Conservation (phyloP, 2,888 invertebrate genomes). For the Folsomia candida region DNA sequence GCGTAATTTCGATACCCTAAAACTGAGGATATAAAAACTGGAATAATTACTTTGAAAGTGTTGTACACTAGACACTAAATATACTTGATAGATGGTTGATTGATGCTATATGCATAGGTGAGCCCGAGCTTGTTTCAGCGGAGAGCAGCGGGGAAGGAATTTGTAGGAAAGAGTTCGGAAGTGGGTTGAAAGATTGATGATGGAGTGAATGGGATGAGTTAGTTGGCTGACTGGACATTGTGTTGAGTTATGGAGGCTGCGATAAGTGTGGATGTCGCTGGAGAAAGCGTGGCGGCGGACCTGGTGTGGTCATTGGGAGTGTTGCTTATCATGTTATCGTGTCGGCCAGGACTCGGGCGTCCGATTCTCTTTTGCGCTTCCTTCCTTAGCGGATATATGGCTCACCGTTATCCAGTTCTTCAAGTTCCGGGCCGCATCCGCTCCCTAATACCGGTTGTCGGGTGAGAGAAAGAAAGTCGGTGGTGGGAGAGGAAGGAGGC, state of each 20-base stretch:
- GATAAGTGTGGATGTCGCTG: not conserved
- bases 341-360: slow-evolving; percentile 51
- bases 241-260: slow-evolving; percentile 2
- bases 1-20: too few species aligned
- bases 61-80: too few species aligned
- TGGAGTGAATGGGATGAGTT: slow-evolving; percentile 17
- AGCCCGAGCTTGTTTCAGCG: too few species aligned
- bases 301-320: slow-evolving; percentile 47
- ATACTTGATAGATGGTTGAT: too few species aligned
- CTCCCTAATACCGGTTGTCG: slow-evolving; percentile 50
- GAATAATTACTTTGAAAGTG: too few species aligned
- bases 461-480: slow-evolving; percentile 47
- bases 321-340: slow-evolving; percentile 51
- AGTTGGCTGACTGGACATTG: not conserved
- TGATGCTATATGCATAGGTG: too few species aligned
- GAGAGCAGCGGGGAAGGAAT: too few species aligned
- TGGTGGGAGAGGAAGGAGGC: slow-evolving; percentile 50
- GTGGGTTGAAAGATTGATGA: slow-evolving; percentile 44
- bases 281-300: slow-evolving; percentile 31
- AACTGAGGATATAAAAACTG: too few species aligned
- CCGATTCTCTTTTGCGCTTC: slow-evolving; percentile 51
- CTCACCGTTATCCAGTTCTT: slow-evolving; percentile 50
- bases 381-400: slow-evolving; percentile 51
- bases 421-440: slow-evolving; percentile 50
- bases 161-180: slow-evolving; percentile 30